phyloP scores from a whole-genome alignment of 2,888 invertebrate species.

The Stenodema calcarata region DNA sequence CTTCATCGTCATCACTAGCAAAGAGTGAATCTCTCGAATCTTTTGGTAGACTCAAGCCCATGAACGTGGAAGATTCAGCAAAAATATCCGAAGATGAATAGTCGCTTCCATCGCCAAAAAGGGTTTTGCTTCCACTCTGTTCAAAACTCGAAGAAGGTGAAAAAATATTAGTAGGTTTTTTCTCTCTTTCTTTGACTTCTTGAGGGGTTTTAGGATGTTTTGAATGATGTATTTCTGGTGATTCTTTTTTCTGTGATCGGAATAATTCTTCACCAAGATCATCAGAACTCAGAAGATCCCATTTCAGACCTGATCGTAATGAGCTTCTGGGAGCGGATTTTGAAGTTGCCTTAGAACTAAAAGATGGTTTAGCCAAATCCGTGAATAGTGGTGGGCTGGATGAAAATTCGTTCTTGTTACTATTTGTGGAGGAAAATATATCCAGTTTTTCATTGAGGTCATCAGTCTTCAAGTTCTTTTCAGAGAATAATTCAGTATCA shows the following conservation, averaged over 20 bases:
- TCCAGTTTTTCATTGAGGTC: neutral
- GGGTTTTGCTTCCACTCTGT: neutral
- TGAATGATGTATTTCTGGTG: neutral
- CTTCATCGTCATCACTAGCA: slow-evolving; percentile 27
- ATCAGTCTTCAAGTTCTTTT: neutral
- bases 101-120: slow-evolving; percentile 1
- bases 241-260: neutral
- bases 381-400: slow-evolving; percentile 24
- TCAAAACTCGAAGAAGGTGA: neutral
- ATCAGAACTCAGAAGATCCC: slow-evolving; percentile 24
- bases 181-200: neutral
- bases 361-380: neutral
- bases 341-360: neutral
- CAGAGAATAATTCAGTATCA: neutral
- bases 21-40: slow-evolving; percentile 1
- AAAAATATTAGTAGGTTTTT: neutral
- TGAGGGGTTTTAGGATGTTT: neutral
- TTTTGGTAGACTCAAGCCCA: slow-evolving; percentile 24
- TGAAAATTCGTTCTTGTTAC: neutral
- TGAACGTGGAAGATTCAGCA: slow-evolving; percentile 5
- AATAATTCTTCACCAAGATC: slow-evolving; percentile 25
- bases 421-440: neutral
- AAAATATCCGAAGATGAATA: slow-evolving; percentile 2
- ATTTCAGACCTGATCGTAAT: neutral
- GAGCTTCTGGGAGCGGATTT: neutral